Evolutionary conservation across 2,797 vertebrate species (phyloP).

Genomic region (Acanthornis magna): DNA sequence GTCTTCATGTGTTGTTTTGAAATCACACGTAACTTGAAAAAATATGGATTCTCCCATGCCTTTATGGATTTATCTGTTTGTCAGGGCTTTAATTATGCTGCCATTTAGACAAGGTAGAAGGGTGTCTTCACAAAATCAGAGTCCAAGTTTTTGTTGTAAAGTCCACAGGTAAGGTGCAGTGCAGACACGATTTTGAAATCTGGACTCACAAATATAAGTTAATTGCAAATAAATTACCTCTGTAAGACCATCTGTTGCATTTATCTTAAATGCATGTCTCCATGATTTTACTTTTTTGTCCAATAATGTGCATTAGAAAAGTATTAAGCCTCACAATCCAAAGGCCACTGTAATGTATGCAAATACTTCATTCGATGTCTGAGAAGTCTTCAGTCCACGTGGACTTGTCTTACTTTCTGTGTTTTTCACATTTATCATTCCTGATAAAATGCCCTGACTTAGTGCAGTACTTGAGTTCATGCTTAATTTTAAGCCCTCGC

Average conservation of each 20-base stretch:
- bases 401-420: not conserved
- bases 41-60: not conserved
- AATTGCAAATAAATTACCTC: not conserved
- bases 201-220: not conserved
- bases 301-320: not conserved
- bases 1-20: not conserved
- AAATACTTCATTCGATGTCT: not conserved
- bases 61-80: not conserved
- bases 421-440: conserved; percentile 54
- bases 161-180: not conserved
- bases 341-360: conserved; percentile 36
- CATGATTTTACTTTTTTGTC: not conserved
- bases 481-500: not conserved
- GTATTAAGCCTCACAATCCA: not conserved
- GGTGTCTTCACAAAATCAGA: not conserved
- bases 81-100: not conserved
- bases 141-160: not conserved
- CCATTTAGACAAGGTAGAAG: not conserved
- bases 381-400: not conserved
- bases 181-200: not conserved
- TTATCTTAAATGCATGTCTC: not conserved
- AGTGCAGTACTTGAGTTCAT: not conserved
- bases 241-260: not conserved
- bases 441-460: conserved; percentile 7
- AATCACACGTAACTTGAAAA: not conserved